Conservation (phyloP, 2,113 vertebrate species). For the Clarias magur region DNA sequence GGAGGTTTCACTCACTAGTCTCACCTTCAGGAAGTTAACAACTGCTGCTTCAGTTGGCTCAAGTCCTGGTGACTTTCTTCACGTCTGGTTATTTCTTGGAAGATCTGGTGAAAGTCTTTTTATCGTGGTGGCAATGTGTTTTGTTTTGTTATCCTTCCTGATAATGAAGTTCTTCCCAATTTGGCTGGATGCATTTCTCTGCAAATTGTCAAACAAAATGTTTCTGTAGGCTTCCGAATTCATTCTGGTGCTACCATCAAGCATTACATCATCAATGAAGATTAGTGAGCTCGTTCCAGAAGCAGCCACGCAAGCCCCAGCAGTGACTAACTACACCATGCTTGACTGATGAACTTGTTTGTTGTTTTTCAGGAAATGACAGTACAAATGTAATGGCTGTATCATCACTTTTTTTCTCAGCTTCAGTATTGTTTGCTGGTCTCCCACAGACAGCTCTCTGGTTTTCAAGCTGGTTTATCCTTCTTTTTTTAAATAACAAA, state of each 20-base stretch:
- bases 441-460: background rate
- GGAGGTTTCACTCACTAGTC: no score
- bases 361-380: background rate
- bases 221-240: background rate
- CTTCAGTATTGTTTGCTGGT: background rate
- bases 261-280: background rate
- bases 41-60: no score
- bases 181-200: background rate
- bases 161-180: background rate
- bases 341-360: background rate
- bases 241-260: background rate
- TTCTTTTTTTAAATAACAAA: background rate
- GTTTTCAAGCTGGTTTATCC: background rate
- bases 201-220: background rate
- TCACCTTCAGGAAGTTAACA: no score
- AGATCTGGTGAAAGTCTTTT: no score
- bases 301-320: background rate
- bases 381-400: background rate
- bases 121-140: background rate
- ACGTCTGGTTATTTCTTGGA: no score
- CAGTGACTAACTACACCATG: background rate
- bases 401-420: background rate
- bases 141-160: background rate
- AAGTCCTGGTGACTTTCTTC: background rate
- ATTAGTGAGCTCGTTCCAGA: no score